Evolutionary conservation across 2,797 vertebrate genomes (phyloP).

Genomic region (Synaphobranchus kaupii): DNA sequence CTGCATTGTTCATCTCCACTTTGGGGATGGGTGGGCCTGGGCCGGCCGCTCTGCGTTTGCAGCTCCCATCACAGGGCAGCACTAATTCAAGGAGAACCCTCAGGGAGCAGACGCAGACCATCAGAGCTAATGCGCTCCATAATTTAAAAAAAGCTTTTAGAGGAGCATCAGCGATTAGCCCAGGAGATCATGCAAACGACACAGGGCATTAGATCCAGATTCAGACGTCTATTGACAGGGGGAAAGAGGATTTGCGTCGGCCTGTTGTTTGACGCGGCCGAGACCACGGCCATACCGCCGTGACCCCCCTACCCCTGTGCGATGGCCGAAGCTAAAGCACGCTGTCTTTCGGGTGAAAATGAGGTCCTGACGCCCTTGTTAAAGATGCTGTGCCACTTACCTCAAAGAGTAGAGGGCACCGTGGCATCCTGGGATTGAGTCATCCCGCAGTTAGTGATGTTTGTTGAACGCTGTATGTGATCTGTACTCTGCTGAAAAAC

Average conservation of each 20-base stretch:
- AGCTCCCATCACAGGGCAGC: constrained; percentile 38
- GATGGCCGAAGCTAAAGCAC: too few relatives aligned
- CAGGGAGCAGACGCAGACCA: constrained; percentile 40
- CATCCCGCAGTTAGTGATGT: too few relatives aligned
- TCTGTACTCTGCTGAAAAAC: too few relatives aligned
- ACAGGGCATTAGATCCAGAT: constrained; percentile 24
- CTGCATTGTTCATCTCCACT: neutral
- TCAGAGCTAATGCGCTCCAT: constrained; percentile 67
- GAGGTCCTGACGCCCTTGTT: too few relatives aligned
- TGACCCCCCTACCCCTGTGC: neutral
- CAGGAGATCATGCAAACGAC: constrained; percentile 44
- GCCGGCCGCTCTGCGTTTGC: neutral
- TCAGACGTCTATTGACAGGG: neutral
- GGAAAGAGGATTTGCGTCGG: neutral
- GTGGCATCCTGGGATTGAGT: too few relatives aligned
- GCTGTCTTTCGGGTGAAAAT: too few relatives aligned
- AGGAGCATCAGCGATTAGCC: constrained; percentile 58
- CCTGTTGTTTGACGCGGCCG: neutral
- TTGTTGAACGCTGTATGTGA: too few relatives aligned
- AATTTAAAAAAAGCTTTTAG: constrained; percentile 80
- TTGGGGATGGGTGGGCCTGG: neutral
- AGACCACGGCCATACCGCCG: neutral
- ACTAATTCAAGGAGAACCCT: constrained; percentile 53
- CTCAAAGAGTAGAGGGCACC: too few relatives aligned
- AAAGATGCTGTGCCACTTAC: too few relatives aligned